Percentiles rank a stretch among this genome's conserved stretches.
These are phyloP conservation scores for Papio anubis DNA, from an alignment of 2,113 vertebrate genomes.

Conservation along the genomic window DNA sequence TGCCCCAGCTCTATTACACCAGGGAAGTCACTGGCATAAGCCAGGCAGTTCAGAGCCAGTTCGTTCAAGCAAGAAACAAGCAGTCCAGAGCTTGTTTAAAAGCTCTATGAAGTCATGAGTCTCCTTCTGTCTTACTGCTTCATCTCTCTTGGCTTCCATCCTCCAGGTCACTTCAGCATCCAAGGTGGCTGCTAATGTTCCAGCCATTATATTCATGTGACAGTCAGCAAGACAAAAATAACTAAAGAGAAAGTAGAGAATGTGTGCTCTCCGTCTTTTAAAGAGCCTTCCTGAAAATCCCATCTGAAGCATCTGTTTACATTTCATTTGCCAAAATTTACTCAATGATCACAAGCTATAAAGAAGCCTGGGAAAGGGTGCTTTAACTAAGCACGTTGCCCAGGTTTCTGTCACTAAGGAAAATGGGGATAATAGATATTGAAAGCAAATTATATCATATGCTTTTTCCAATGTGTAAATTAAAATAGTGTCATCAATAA, in stretches of 20 bases:
- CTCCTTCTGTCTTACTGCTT: background rate
- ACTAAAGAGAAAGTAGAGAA: background rate
- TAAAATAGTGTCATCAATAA: background rate
- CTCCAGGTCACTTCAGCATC: background rate
- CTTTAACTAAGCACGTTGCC: background rate
- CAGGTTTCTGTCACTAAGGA: background rate
- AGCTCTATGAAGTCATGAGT: background rate
- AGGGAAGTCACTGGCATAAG: background rate
- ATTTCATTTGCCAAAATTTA: slow-evolving; percentile 21
- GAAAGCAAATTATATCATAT: background rate
- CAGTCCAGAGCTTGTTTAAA: background rate
- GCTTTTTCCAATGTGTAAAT: background rate
- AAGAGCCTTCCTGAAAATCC: background rate
- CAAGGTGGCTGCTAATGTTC: background rate
- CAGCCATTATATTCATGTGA: background rate
- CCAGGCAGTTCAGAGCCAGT: background rate
- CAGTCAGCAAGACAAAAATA: background rate
- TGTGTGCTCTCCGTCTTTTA: background rate
- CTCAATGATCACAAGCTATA: background rate
- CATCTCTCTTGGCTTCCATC: background rate
- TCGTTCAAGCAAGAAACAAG: background rate
- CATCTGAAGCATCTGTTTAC: background rate
- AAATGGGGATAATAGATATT: background rate
- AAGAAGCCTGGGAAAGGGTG: background rate
- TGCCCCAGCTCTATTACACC: background rate